phyloP scores from a whole-genome alignment of 2,888 invertebrate species.

The Tenthredo scrophulariae region DNA sequence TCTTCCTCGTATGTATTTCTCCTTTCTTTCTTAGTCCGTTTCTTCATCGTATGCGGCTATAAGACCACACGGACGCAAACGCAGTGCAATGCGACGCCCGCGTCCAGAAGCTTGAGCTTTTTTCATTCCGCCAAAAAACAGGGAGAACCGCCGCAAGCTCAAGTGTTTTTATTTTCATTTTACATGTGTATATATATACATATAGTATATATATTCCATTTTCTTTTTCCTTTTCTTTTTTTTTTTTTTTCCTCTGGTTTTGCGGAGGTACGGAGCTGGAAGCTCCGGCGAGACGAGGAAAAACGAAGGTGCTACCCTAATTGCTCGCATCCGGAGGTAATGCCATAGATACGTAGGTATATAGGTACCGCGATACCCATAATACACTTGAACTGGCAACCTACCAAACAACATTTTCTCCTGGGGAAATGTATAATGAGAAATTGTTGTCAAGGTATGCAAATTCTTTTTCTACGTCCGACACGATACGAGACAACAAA shows the following conservation, averaged over 20 bases:
- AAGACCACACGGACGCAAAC: conserved; percentile 40
- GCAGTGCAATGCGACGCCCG: neutral
- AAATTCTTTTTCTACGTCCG: conserved; percentile 25
- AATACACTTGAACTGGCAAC: conserved; percentile 15
- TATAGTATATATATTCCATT: neutral
- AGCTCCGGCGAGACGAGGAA: conserved; percentile 43
- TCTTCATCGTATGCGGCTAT: neutral
- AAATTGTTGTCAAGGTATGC: conserved; percentile 45
- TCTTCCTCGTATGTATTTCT: conserved; percentile 47
- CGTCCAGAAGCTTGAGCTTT: neutral
- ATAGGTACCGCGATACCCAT: neutral
- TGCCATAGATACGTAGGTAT: neutral
- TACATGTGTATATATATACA: neutral
- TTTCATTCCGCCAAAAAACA: conserved; percentile 43
- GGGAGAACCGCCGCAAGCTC: neutral
- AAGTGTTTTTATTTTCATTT: neutral
- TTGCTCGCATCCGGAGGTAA: conserved; percentile 50
- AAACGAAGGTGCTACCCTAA: conserved; percentile 53
- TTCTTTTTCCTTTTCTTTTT: neutral
- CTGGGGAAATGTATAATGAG: conserved; percentile 33
- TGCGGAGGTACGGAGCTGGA: neutral
- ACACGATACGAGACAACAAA: neutral
- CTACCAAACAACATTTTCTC: conserved; percentile 41
- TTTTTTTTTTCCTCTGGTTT: neutral
- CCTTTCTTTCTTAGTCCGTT: conserved; percentile 41